Percentiles rank a stretch among this genome's conserved stretches.
Evolutionary conservation across 2,888 invertebrate species (phyloP).

Genomic region (Hermaeophaga mercurialis): DNA sequence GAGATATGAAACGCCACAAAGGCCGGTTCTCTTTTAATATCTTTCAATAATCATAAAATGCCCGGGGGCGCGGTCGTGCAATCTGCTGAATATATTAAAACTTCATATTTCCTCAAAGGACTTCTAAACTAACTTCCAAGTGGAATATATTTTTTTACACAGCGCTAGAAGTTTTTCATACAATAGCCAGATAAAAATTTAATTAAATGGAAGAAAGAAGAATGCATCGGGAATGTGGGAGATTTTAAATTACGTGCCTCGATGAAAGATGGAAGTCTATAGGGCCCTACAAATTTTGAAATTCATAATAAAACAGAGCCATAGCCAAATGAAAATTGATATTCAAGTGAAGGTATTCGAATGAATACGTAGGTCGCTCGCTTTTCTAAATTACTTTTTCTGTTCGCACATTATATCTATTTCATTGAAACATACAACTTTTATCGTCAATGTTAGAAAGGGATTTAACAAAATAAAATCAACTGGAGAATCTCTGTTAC

Average conservation of each 20-base stretch:
- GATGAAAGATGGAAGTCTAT: neutral
- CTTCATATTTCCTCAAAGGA: conserved; percentile 29
- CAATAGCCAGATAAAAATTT: conserved; percentile 22
- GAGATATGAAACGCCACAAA: conserved; percentile 17
- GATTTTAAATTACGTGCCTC: conserved; percentile 14
- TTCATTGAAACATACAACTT: too few species aligned
- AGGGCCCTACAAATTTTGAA: conserved; percentile 7
- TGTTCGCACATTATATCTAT: too few species aligned
- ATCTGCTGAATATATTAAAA: conserved; percentile 32
- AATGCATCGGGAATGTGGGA: conserved; percentile 16
- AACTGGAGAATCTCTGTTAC: too few species aligned
- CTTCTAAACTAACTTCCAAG: conserved; percentile 15
- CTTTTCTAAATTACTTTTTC: too few species aligned
- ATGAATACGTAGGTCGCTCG: too few species aligned
- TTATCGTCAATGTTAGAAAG: too few species aligned
- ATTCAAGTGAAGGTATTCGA: too few species aligned
- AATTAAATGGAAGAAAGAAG: conserved; percentile 23
- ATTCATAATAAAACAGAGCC: conserved; percentile 2
- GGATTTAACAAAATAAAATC: too few species aligned
- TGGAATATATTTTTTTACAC: conserved; percentile 24
- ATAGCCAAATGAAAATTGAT: conserved; percentile 5
- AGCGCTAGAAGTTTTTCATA: conserved; percentile 22
- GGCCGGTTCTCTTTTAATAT: conserved; percentile 17
- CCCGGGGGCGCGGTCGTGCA: conserved; percentile 19
- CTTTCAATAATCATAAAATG: conserved; percentile 30